Percentiles rank a stretch among this genome's conserved stretches.
Conservation (phyloP, 2,888 invertebrate species). For the Pristionchus japonicus region DNA sequence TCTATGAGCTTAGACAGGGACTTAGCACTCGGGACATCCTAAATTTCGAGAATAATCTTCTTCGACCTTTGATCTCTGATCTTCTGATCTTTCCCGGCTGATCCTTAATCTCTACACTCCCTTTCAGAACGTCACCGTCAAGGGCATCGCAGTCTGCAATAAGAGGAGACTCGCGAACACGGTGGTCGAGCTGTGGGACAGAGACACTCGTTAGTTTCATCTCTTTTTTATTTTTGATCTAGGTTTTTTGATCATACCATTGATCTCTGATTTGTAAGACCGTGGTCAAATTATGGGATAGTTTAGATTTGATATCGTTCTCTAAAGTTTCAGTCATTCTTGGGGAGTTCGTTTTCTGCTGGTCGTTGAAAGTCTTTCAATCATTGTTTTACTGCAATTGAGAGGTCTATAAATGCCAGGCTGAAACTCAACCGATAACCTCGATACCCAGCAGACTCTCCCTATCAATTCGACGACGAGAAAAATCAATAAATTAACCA, state of each 20-base stretch:
- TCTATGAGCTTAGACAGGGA: no score
- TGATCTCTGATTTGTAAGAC: neutral
- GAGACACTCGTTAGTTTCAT: constrained; percentile 64
- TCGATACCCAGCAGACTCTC: no score
- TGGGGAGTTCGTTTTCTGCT: no score
- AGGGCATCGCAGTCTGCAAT: constrained; percentile 62
- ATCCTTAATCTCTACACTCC: neutral
- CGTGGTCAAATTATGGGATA: neutral
- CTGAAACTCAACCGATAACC: neutral
- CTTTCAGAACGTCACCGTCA: constrained; percentile 63
- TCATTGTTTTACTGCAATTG: neutral
- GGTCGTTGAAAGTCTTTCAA: no score
- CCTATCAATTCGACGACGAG: no score
- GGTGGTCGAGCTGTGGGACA: constrained; percentile 60
- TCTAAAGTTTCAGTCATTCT: no score
- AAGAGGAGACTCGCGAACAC: constrained; percentile 61
- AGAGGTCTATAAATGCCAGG: neutral
- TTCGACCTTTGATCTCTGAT: no score
- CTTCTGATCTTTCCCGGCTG: neutral
- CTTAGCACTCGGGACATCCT: no score
- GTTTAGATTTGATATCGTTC: neutral
- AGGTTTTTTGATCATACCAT: no score
- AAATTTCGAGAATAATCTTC: no score
- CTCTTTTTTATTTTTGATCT: no score
- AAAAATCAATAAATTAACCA: no score